Evolutionary conservation across 1,140 invertebrate species (phyloP).

Genomic region (Trichogramma pretiosum): DNA sequence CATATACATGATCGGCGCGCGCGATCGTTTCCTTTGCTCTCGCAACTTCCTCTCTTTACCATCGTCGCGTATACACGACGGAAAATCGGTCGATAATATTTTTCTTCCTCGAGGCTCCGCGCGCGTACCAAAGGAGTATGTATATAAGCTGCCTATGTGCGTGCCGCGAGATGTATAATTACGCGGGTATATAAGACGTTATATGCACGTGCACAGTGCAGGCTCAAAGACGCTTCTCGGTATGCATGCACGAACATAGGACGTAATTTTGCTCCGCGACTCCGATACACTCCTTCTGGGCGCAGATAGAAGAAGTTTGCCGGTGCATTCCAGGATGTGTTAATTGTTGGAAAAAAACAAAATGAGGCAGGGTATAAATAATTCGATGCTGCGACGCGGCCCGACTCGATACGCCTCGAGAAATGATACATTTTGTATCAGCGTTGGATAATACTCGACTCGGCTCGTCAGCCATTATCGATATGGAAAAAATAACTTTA

Average conservation of each 20-base stretch:
- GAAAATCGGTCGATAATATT: slow-evolving; percentile 6
- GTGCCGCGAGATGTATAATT: background rate
- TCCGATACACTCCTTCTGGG: too few species aligned
- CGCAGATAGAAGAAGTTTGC: too few species aligned
- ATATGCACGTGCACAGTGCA: too few species aligned
- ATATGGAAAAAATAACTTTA: background rate
- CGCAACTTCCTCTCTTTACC: too few species aligned
- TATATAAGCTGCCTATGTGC: background rate
- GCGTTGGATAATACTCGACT: background rate
- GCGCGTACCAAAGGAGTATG: background rate
- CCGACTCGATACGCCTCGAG: too few species aligned
- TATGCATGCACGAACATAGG: background rate
- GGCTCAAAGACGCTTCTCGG: too few species aligned
- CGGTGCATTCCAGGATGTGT: slow-evolving; percentile 9
- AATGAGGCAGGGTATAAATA: background rate
- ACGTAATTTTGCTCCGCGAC: slow-evolving; percentile 2
- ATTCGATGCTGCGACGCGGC: background rate
- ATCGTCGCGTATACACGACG: background rate
- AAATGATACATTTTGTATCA: too few species aligned
- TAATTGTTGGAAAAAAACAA: slow-evolving; percentile 5
- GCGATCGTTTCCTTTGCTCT: too few species aligned
- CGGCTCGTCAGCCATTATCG: background rate
- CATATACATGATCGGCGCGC: too few species aligned
- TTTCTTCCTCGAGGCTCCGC: background rate
- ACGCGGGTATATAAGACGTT: too few species aligned